Evolutionary conservation across 1,140 invertebrate genomes (phyloP), one percentile per base, ranked within the genome.

Genomic region (Pemphigus obesinymphae): DNA sequence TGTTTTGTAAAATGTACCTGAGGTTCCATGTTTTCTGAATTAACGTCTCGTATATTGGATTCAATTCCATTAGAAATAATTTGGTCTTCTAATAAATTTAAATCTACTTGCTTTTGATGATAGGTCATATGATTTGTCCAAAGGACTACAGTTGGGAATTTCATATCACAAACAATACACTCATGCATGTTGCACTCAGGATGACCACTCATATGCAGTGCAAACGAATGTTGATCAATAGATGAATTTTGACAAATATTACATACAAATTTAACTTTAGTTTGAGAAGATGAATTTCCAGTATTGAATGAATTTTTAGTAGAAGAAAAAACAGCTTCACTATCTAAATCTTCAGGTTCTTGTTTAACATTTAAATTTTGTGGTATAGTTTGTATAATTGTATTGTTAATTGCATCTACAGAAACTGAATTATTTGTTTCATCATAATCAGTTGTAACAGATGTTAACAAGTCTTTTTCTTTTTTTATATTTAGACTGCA

Each of bases 131-230:
- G 70, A 0, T 73, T 31, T 50, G 7, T 17, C 70, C 70, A 73
- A 73, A 73, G 70, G 20, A 10, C 0, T 29, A 48, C 70, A 50
- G 43, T 20, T 8, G 2, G 3, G 10, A 73, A 73, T 29, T 3
- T 48, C 20, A 50, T 50, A 31, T 50, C n/a, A 20, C 70, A 73
- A 7, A 73, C 70, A 34, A 73, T 31, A 29, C 70, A 73, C 29
- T 73, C 70, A n/a, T 73, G 43, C 15, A 73, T 29, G 17, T 15
- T 73, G 3, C 23, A 31, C 0, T 73, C 43, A 10, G 6, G 3
- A 1, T 73, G 70, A 31, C 43, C 7, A 73, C 70, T 73, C 70
- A 73, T 73, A 17, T 73, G 70, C 13, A 73, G 50, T 20, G 70
- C 70, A 31, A 73, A 73, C 11, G 70, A n/a, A n/a, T 73, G 70